Percentiles rank a stretch among this genome's conserved stretches.
Conservation (phyloP, 1,140 invertebrate species). For the Zaprionus vittiger region DNA sequence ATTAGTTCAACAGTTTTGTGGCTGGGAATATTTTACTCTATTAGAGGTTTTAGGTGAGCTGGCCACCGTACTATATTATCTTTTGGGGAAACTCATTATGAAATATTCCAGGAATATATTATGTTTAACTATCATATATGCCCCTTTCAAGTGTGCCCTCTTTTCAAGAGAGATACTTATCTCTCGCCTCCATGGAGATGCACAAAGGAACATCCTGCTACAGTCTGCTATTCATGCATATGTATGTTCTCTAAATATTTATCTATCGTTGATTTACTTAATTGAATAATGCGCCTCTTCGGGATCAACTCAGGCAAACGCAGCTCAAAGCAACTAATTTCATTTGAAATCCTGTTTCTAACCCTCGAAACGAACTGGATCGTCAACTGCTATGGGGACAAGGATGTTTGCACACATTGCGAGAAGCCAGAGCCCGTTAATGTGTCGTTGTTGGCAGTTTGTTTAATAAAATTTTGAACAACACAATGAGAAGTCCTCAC, state of each 20-base stretch:
- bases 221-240: slow-evolving; percentile 2
- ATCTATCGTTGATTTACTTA: slow-evolving; percentile 48
- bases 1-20: slow-evolving; percentile 22
- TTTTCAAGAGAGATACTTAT: background rate
- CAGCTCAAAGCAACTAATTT: slow-evolving; percentile 41
- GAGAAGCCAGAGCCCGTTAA: slow-evolving; percentile 22
- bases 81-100: background rate
- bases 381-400: background rate
- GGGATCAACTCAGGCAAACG: slow-evolving; percentile 42
- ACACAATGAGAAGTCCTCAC: slow-evolving; percentile 39
- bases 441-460: slow-evolving; percentile 67
- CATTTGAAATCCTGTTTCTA: slow-evolving; percentile 28
- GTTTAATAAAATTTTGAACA: slow-evolving; percentile 74
- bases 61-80: no score
- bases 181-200: background rate
- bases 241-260: slow-evolving; percentile 47
- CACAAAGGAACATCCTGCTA: background rate
- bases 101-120: background rate
- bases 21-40: background rate
- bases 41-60: background rate
- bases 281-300: slow-evolving; percentile 50
- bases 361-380: slow-evolving; percentile 40
- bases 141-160: background rate
- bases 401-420: slow-evolving; percentile 16
- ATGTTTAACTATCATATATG: background rate